A percentile compares a stretch with the other conserved stretches of the same genome.
phyloP scores from a whole-genome alignment of 2,797 vertebrate genomes.

The Lepus oiostolus region DNA sequence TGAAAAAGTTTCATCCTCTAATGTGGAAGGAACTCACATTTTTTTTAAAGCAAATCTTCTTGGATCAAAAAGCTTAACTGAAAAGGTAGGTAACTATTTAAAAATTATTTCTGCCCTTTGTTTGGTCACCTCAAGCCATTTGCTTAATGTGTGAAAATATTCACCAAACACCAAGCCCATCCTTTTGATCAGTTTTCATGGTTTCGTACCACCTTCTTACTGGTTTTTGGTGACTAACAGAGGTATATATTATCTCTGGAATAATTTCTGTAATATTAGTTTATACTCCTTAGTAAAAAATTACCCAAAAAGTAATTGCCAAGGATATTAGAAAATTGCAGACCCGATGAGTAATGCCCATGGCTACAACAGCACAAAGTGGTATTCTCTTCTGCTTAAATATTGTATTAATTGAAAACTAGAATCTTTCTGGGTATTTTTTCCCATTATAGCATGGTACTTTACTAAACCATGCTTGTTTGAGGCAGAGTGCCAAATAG shows the following conservation, averaged over 20 bases:
- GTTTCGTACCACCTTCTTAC: conserved; percentile 77
- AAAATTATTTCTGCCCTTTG: conserved; percentile 67
- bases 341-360: neutral
- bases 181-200: conserved; percentile 77
- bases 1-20: conserved; percentile 75
- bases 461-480: conserved; percentile 53
- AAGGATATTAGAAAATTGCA: conserved; percentile 78
- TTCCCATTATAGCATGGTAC: neutral
- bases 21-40: conserved; percentile 63
- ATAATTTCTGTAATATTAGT: conserved; percentile 77
- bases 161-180: conserved; percentile 79
- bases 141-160: conserved; percentile 85
- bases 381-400: conserved; percentile 8
- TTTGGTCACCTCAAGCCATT: conserved; percentile 88
- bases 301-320: conserved; percentile 82
- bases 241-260: conserved; percentile 71
- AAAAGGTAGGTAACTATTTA: conserved; percentile 72
- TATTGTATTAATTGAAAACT: conserved; percentile 42
- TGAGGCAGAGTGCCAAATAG: neutral
- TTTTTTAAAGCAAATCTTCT: conserved; percentile 54
- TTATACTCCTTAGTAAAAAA: conserved; percentile 76
- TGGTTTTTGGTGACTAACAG: conserved; percentile 68
- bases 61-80: conserved; percentile 71
- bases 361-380: conserved; percentile 48
- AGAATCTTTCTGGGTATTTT: neutral